Conservation (phyloP, 2,113 vertebrate species). For the Heliornis fulica region DNA sequence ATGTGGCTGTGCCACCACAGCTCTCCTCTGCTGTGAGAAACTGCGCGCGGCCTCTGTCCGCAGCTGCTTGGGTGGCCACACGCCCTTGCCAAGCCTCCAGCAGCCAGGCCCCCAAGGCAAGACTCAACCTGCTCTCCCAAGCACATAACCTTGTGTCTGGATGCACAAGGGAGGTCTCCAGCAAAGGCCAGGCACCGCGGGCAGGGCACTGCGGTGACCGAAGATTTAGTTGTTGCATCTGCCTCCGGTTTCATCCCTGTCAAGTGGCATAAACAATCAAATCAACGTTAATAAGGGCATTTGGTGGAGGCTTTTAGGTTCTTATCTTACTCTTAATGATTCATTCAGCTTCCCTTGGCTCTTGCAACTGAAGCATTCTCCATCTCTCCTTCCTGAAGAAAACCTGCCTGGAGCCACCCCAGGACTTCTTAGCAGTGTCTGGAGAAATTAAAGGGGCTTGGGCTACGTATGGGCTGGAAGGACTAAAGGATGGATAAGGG, state of each 20-base stretch:
- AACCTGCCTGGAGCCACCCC: neutral
- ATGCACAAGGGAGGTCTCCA: neutral
- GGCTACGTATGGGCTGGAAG: rapidly evolving
- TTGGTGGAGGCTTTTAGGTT: constrained; percentile 6
- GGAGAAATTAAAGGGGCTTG: neutral
- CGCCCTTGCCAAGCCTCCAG: neutral
- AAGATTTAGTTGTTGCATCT: neutral
- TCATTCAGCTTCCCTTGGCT: neutral
- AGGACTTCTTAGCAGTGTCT: neutral
- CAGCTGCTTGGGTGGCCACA: neutral
- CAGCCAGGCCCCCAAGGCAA: neutral
- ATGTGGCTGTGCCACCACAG: rapidly evolving
- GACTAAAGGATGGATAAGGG: neutral
- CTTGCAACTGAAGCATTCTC: neutral
- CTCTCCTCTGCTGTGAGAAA: neutral
- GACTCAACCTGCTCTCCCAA: neutral
- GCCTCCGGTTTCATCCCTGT: constrained; percentile 16
- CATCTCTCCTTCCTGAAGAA: neutral
- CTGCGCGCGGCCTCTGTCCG: neutral
- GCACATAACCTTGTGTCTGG: neutral
- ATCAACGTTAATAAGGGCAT: neutral
- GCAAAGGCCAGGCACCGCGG: neutral
- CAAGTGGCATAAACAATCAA: constrained; percentile 29
- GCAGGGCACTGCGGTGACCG: neutral
- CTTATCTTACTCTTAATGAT: neutral